Evolutionary conservation across 2,888 invertebrate species (phyloP).

Genomic region (Argyra leucocephala): DNA sequence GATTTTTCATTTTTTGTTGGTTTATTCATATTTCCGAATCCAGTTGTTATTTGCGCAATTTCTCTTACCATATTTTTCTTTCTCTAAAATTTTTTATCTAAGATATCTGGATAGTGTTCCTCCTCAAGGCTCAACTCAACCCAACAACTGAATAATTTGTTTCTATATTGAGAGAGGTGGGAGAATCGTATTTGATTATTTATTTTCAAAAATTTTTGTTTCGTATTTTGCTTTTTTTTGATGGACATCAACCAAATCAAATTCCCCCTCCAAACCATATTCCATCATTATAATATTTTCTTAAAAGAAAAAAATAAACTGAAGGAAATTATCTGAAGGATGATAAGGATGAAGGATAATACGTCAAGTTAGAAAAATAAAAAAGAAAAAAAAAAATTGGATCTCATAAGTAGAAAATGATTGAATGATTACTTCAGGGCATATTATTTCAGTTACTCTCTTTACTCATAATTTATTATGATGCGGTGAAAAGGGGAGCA

Average conservation of each 20-base stretch:
- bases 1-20: not conserved
- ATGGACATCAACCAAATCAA: slow-evolving; percentile 6
- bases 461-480: not conserved
- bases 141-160: no score
- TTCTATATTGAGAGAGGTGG: no score
- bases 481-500: no score
- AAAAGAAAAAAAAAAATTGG: not conserved
- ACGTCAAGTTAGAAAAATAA: not conserved
- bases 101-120: no score
- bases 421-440: not conserved
- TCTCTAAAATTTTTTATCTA: no score
- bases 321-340: not conserved
- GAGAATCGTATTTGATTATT: no score
- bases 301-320: not conserved
- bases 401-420: not conserved
- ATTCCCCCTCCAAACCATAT: not conserved
- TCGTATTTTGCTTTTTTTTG: not conserved
- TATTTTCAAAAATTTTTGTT: no score
- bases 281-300: not conserved
- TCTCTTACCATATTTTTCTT: not conserved
- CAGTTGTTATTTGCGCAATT: not conserved
- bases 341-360: slow-evolving; percentile 3
- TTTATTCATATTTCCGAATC: not conserved
- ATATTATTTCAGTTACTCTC: not conserved
- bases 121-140: no score